phyloP scores from a whole-genome alignment of 2,888 invertebrate species.

The Tineola bisselliella region DNA sequence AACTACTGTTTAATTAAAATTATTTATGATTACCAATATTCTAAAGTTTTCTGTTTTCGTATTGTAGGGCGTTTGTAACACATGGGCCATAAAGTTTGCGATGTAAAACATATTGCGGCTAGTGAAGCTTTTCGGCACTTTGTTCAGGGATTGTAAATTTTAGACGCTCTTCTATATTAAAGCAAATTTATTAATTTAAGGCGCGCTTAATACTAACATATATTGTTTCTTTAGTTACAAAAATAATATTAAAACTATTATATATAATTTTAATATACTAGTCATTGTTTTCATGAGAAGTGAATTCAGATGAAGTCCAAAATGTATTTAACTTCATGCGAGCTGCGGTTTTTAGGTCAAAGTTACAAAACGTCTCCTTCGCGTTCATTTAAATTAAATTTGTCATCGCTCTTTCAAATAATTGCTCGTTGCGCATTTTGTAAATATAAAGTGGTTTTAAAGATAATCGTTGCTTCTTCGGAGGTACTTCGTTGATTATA shows the following conservation, averaged over 20 bases:
- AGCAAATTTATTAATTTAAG: not conserved
- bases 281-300: not conserved
- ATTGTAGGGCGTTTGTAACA: not conserved
- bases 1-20: too few relatives aligned
- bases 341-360: constrained; percentile 3
- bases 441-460: not conserved
- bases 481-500: not conserved
- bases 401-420: not conserved
- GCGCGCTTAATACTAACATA: not conserved
- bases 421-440: not conserved
- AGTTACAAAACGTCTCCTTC: constrained; percentile 5
- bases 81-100: constrained; percentile 9
- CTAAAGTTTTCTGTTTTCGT: too few relatives aligned
- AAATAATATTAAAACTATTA: too few relatives aligned
- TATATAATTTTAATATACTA: too few relatives aligned
- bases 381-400: not conserved
- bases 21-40: too few relatives aligned
- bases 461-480: not conserved
- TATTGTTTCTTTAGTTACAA: too few relatives aligned
- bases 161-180: not conserved
- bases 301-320: not conserved
- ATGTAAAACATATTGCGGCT: constrained; percentile 7
- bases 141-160: not conserved
- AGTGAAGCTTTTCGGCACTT: constrained; percentile 10
- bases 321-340: not conserved